phyloP scores from a whole-genome alignment of 2,113 vertebrate species.

The Candoia aspera region DNA sequence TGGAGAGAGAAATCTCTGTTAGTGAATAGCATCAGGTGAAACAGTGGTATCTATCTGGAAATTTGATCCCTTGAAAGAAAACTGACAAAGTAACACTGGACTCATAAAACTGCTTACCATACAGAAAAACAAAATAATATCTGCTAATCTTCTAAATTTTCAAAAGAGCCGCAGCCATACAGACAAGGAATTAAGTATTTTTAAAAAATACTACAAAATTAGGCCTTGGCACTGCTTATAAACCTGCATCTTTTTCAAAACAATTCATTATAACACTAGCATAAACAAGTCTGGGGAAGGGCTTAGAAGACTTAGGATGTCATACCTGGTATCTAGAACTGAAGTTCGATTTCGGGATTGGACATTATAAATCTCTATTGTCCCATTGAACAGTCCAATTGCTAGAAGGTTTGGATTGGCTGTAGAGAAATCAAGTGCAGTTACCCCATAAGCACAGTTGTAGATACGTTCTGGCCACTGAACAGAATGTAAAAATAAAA shows the following conservation, averaged over 20 bases:
- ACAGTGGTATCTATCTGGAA: neutral
- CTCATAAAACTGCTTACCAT: neutral
- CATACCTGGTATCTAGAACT: slow-evolving; percentile 79
- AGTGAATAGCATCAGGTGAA: neutral
- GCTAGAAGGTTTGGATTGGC: slow-evolving; percentile 78
- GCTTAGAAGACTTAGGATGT: neutral
- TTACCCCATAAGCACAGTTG: slow-evolving; percentile 76
- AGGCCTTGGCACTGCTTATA: neutral
- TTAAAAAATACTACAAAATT: neutral
- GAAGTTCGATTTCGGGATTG: slow-evolving; percentile 19
- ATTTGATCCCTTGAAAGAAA: neutral
- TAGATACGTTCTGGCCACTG: slow-evolving; percentile 91
- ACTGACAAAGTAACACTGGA: neutral
- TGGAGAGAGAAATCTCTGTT: neutral
- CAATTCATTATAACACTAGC: neutral
- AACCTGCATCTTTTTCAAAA: neutral
- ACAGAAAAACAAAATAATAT: neutral
- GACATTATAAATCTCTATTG: slow-evolving; percentile 76
- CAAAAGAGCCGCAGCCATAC: neutral
- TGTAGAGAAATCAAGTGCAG: slow-evolving; percentile 85
- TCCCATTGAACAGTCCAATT: slow-evolving; percentile 80
- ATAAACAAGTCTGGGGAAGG: neutral
- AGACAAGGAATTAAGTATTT: neutral
- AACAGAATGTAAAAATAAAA: neutral
- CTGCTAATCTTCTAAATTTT: neutral